phyloP scores from a whole-genome alignment of 2,113 vertebrate genomes.

The Micromys minutus region DNA sequence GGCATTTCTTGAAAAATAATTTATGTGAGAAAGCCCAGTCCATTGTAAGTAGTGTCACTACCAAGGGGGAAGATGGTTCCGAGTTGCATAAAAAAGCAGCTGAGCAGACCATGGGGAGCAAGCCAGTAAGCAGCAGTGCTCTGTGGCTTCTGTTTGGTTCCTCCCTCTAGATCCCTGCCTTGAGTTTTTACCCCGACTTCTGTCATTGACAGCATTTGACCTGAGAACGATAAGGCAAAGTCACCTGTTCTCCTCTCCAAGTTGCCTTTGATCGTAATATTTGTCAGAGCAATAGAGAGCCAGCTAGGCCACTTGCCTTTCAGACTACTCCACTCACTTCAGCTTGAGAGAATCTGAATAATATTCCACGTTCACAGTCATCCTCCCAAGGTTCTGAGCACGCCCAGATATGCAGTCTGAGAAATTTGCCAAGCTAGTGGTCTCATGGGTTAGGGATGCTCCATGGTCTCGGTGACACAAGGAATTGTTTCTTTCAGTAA shows the following conservation, averaged over 20 bases:
- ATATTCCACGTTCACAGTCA: background rate
- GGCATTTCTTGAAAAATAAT: background rate
- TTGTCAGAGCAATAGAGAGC: background rate
- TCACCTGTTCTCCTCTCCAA: background rate
- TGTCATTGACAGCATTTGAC: background rate
- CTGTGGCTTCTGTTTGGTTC: background rate
- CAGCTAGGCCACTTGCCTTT: background rate
- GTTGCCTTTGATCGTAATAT: background rate
- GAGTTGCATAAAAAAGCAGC: background rate
- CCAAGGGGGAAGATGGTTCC: background rate
- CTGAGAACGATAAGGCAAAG: background rate
- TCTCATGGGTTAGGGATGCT: background rate
- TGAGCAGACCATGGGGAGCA: background rate
- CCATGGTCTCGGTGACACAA: background rate
- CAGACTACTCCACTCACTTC: accelerated
- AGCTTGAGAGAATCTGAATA: background rate
- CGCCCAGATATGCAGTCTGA: background rate
- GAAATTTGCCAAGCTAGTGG: background rate
- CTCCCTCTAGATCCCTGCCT: background rate
- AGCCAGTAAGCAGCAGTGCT: background rate
- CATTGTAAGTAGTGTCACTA: background rate
- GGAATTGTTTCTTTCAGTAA: background rate
- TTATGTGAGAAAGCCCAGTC: background rate
- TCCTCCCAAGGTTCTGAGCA: background rate
- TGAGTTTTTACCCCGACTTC: too few relatives aligned